Conservation (phyloP, 1,140 invertebrate genomes). For the Drosophila kepulauana region DNA sequence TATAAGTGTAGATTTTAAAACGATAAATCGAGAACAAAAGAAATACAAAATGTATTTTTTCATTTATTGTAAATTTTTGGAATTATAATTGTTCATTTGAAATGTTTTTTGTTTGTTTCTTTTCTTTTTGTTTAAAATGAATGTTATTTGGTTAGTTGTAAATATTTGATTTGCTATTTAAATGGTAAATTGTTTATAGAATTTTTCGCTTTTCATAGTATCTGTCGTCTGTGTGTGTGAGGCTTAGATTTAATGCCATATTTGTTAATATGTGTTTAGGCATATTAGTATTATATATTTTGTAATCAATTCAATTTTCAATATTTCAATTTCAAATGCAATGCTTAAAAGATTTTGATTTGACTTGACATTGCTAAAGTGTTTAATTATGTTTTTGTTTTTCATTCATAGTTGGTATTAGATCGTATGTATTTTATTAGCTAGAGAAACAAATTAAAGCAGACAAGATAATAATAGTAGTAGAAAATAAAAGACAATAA, state of each 20-base stretch:
- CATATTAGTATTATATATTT: slow-evolving; percentile 9
- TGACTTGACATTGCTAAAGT: slow-evolving; percentile 33
- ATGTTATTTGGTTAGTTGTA: slow-evolving; percentile 41
- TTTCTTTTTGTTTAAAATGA: slow-evolving; percentile 1
- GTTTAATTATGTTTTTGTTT: slow-evolving; percentile 8
- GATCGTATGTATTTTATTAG: slow-evolving; percentile 5
- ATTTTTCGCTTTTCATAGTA: slow-evolving; percentile 8
- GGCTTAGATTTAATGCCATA: slow-evolving; percentile 13
- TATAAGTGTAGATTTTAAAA: slow-evolving; percentile 5
- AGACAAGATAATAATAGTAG: slow-evolving; percentile 9
- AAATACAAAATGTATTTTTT: slow-evolving; percentile 19
- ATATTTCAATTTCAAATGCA: slow-evolving; percentile 53
- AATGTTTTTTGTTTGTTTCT: slow-evolving; percentile 8
- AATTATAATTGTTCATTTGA: slow-evolving; percentile 19
- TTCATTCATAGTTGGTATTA: slow-evolving; percentile 3
- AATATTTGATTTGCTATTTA: slow-evolving; percentile 66
- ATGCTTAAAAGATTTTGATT: slow-evolving; percentile 47
- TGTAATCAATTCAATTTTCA: slow-evolving; percentile 16
- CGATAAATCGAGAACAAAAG: slow-evolving; percentile 18
- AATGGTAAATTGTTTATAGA: slow-evolving; percentile 44
- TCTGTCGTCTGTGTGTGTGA: slow-evolving; percentile 19
- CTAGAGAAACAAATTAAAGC: slow-evolving; percentile 12
- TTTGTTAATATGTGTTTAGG: neutral
- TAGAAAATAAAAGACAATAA: slow-evolving; percentile 32
- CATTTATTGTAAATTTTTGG: slow-evolving; percentile 30